Conservation (phyloP, 2,888 invertebrate species). For the Crossocerus cetratus region DNA sequence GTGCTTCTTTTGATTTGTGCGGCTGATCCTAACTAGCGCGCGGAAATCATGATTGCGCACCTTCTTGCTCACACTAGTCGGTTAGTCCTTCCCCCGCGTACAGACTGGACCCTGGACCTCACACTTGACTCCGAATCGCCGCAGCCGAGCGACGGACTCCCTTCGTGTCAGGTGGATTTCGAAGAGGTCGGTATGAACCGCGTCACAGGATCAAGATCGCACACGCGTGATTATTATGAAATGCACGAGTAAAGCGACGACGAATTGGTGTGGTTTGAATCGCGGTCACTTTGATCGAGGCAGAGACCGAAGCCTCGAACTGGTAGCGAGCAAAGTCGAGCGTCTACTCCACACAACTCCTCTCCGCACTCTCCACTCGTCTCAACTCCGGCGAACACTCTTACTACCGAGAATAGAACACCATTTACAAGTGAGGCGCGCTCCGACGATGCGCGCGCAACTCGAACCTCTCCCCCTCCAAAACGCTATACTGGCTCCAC, state of each 20-base stretch:
- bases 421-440: constrained; percentile 64
- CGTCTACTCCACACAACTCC: constrained; percentile 27
- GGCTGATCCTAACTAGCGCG: constrained; percentile 32
- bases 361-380: constrained; percentile 49
- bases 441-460: constrained; percentile 62
- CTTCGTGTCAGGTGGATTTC: not conserved
- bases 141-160: too few species aligned
- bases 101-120: not conserved
- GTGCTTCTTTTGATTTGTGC: too few species aligned
- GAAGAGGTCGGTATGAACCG: not conserved
- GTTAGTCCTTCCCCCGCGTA: not conserved
- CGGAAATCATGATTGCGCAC: constrained; percentile 54
- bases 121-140: constrained; percentile 2
- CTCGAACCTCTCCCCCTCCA: constrained; percentile 5
- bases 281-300: too few species aligned
- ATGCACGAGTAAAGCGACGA: too few species aligned
- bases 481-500: too few species aligned
- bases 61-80: constrained; percentile 18
- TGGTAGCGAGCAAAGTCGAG: constrained; percentile 29
- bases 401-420: constrained; percentile 62
- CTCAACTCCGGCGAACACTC: constrained; percentile 42
- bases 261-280: too few species aligned
- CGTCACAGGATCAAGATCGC: constrained; percentile 3
- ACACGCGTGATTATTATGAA: too few species aligned
- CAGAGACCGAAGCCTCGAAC: not conserved